Base-by-base conservation (phyloP, 2,113 vertebrate species). In the Elanus axillaris region DNA sequence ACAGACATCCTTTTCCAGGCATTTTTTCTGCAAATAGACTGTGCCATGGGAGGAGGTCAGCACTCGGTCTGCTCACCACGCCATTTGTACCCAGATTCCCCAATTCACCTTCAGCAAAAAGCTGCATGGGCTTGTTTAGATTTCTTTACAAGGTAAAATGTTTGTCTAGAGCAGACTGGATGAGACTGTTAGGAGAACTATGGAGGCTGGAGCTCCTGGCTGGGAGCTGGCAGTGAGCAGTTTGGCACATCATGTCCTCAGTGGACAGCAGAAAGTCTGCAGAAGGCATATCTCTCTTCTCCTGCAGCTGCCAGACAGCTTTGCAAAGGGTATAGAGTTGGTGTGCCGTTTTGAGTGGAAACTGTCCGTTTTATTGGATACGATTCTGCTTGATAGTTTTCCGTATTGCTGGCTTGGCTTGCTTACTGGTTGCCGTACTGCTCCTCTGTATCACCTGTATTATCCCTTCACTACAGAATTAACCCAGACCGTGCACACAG, bases 161-260 rank as follows among this genome's bases (percentile, higher is more conserved):
- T 26, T 76, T 59, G 22, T 53, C 31, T 36, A 22, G 53, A 72
- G 10, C 52, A 36, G 53, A 5, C 40, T 56, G n/a, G 0, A 11
- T 32, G 0, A 9, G 52, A 13, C 67, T 0, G 0, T 45, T 68
- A 25, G 32, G n/a, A 55, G 60, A 67, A 6, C 38, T n/a, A 3
- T 5, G 22, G 63, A 53, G 58, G 9, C 50, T 52, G 75, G 82
- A 86, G 63, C 43, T 69, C 19, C 69, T 34, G 62, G 21, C 29
- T 68, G 62, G 56, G 31, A 63, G 9, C 23, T 42, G 64, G 8
- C 40, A 48, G 17, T 13, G 67, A 79, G 38, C 2, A 0, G 16
- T 63, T 63, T 55, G 63, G 32, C 42, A 20, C 6, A 3, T 14
- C 16, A 0, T 34, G 69, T 55, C 67, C 34, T 3, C 19, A 26